Evolutionary conservation across 1,140 invertebrate species (phyloP).

Genomic region (Nylanderia fulva): DNA sequence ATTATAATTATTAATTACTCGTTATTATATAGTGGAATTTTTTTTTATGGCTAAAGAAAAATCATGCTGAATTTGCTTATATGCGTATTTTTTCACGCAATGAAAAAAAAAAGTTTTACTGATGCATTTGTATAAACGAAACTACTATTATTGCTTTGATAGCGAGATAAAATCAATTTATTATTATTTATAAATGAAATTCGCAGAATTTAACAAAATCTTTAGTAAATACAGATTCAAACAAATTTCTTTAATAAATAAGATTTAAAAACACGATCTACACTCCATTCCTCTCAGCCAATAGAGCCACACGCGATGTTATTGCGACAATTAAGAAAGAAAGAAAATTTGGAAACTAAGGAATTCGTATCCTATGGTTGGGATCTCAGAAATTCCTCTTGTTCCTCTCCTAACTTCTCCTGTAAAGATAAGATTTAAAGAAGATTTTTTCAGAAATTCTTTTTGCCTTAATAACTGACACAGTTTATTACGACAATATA

Average conservation of each 20-base stretch:
- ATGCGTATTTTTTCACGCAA: not conserved
- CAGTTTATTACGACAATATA: not conserved
- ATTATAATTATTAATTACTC: not conserved
- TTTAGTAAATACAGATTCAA: too few species aligned
- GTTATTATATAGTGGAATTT: not conserved
- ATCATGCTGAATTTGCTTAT: not conserved
- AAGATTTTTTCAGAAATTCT: not conserved
- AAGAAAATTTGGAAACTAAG: too few species aligned
- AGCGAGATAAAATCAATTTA: not conserved
- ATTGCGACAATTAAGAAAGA: too few species aligned
- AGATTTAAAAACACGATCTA: too few species aligned
- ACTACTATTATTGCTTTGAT: too few species aligned
- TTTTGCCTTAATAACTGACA: not conserved
- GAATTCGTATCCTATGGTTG: too few species aligned
- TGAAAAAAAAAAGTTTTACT: not conserved
- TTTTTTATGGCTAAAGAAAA: not conserved
- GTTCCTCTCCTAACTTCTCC: too few species aligned
- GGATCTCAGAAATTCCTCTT: too few species aligned
- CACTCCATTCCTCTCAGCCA: too few species aligned
- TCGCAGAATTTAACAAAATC: not conserved
- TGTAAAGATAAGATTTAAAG: too few species aligned
- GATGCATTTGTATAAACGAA: too few species aligned
- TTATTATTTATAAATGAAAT: not conserved
- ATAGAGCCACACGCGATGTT: too few species aligned
- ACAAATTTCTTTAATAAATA: not conserved